phyloP scores from a whole-genome alignment of 2,888 invertebrate genomes.

The Blastobasis lacticolella region DNA sequence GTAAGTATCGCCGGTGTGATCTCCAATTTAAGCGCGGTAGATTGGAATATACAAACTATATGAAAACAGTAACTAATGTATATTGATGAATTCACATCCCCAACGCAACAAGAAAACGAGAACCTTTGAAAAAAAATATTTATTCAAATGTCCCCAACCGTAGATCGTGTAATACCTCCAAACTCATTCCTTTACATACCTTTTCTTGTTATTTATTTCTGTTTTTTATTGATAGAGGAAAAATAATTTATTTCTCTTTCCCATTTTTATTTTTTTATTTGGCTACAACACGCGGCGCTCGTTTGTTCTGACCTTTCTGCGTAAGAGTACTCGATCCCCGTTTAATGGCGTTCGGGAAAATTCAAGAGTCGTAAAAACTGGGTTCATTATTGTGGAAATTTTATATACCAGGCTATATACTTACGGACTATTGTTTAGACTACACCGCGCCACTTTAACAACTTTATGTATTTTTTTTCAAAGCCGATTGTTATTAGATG shows the following conservation, averaged over 20 bases:
- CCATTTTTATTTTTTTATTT: neutral
- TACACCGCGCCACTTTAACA: too few relatives aligned
- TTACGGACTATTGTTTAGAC: too few relatives aligned
- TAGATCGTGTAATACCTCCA: neutral
- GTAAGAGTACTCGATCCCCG: conserved; percentile 4
- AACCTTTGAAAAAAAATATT: too few relatives aligned
- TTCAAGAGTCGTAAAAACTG: conserved; percentile 2
- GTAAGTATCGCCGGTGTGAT: too few relatives aligned
- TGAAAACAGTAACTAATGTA: too few relatives aligned
- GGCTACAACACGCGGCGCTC: neutral
- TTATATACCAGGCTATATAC: neutral
- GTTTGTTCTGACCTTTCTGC: conserved; percentile 5
- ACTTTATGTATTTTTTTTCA: too few relatives aligned
- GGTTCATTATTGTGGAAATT: conserved; percentile 1
- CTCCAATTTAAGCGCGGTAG: too few relatives aligned
- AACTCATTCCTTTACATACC: neutral
- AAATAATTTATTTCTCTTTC: conserved; percentile 1
- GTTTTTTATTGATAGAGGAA: neutral
- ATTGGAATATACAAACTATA: too few relatives aligned
- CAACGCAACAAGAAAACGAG: too few relatives aligned
- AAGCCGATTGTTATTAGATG: too few relatives aligned
- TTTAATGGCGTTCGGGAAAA: conserved; percentile 5
- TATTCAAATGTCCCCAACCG: too few relatives aligned
- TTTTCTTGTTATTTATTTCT: neutral
- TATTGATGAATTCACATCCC: too few relatives aligned